Evolutionary conservation across 2,888 invertebrate genomes (phyloP).

Genomic region (Lordiphosa fenestrarum): DNA sequence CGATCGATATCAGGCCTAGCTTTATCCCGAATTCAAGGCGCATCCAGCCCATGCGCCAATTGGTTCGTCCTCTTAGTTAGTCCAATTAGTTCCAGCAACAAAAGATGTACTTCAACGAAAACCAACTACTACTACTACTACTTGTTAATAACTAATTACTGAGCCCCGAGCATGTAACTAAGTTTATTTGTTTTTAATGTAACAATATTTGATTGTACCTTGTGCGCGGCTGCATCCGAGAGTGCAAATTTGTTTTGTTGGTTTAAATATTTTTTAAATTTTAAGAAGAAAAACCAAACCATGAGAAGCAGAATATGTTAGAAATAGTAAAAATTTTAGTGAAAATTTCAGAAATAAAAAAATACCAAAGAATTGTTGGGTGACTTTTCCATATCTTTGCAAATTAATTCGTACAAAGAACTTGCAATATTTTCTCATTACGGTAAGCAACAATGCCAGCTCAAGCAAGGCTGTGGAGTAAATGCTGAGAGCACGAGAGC

Average conservation of each 20-base stretch:
- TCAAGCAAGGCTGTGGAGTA: too few relatives aligned
- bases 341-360: constrained; percentile 68
- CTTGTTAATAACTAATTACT: constrained; percentile 40
- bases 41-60: constrained; percentile 26
- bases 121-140: constrained; percentile 45
- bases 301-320: constrained; percentile 44
- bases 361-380: constrained; percentile 61
- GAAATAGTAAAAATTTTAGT: constrained; percentile 62
- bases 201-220: constrained; percentile 37
- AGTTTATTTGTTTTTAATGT: constrained; percentile 41
- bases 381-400: neutral
- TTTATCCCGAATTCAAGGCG: constrained; percentile 51
- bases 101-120: constrained; percentile 42
- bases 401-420: too few relatives aligned
- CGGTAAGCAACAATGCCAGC: too few relatives aligned
- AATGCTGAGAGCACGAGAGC: too few relatives aligned
- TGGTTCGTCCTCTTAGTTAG: constrained; percentile 58
- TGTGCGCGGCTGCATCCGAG: constrained; percentile 7
- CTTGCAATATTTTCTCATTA: too few relatives aligned
- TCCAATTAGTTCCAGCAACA: constrained; percentile 62
- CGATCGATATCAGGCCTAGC: constrained; percentile 68
- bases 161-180: constrained; percentile 32
- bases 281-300: constrained; percentile 22
- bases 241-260: constrained; percentile 32
- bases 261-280: constrained; percentile 14